phyloP scores from a whole-genome alignment of 2,888 invertebrate species.

The Lycia hirtaria region DNA sequence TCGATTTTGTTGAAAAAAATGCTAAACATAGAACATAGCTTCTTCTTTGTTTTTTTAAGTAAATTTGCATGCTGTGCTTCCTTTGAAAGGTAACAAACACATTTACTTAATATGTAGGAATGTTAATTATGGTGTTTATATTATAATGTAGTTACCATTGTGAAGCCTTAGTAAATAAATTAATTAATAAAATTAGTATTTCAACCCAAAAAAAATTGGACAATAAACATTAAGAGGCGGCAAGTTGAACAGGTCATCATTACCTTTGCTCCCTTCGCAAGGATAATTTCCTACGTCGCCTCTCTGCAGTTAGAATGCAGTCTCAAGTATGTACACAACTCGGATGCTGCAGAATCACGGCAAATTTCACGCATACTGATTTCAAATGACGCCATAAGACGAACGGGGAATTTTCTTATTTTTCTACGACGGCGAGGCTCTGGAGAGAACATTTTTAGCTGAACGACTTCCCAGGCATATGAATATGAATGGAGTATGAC shows the following conservation, averaged over 20 bases:
- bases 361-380: conserved; percentile 79
- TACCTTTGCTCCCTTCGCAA: background rate
- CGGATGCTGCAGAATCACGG: conserved; percentile 56
- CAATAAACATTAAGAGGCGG: background rate
- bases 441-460: conserved; percentile 65
- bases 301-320: conserved; percentile 54
- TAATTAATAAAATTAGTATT: too few relatives aligned
- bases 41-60: too few relatives aligned
- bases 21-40: too few relatives aligned
- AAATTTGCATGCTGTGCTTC: too few relatives aligned
- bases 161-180: too few relatives aligned
- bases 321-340: conserved; percentile 35
- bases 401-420: conserved; percentile 66
- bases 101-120: too few relatives aligned
- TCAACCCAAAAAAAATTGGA: too few relatives aligned
- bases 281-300: conserved; percentile 39
- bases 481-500: background rate
- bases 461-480: conserved; percentile 63
- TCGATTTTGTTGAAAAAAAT: too few relatives aligned
- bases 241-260: background rate
- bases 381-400: conserved; percentile 63
- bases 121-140: too few relatives aligned
- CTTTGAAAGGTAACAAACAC: too few relatives aligned
- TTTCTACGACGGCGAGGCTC: conserved; percentile 43
- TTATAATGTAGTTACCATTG: too few relatives aligned